Evolutionary conservation across 2,113 vertebrate genomes (phyloP), one percentile per base, ranked within the genome.

Genomic region (Elanoides forficatus): DNA sequence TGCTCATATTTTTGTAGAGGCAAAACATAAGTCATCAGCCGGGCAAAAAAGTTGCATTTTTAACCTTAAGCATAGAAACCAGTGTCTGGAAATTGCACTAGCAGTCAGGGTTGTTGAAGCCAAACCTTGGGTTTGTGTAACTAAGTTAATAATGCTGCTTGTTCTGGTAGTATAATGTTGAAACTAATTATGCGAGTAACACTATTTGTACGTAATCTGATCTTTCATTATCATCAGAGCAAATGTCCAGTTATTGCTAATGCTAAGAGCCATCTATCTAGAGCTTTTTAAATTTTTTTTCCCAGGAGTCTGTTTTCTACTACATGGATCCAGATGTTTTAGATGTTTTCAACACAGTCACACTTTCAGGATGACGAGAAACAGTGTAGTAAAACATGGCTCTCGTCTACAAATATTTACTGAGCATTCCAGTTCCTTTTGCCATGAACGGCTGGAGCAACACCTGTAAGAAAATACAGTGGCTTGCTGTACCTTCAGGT

Each of bases 381-480:
- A 72, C 17, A 86, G 22, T 6, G 7, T 15, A 65, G 16, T 11
- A 43, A 71, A 55, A 42, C 27, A 16, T 7, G 17, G 10, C 14
- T 95, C 27, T 83, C 40, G 32, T 63, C 47, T 78, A 15, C 26
- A 68, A 67, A 67, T 68, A 45, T 48, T 86, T 78, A 21, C 42
- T 55, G 30, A 66, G 19, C 13, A 59, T 43, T 15, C 4, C 18
- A 29, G 10, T 75, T 86, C n/a, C 29, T 89, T 80, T 87, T 87
- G 34, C 48, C 36, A 40, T 81, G 38, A 66, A 36, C n/a, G 29
- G 42, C 32, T 74, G 67, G 29, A 76, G 30, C 40, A 93, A 53
- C 21, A 79, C 20, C 17, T 0, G 0, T 59, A 60, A 62, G 18
- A 63, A 92, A 87, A 74, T 42, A 4, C 0, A 60, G 25, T 52